phyloP scores from a whole-genome alignment of 1,140 invertebrate genomes.

The Heterodera schachtii region DNA sequence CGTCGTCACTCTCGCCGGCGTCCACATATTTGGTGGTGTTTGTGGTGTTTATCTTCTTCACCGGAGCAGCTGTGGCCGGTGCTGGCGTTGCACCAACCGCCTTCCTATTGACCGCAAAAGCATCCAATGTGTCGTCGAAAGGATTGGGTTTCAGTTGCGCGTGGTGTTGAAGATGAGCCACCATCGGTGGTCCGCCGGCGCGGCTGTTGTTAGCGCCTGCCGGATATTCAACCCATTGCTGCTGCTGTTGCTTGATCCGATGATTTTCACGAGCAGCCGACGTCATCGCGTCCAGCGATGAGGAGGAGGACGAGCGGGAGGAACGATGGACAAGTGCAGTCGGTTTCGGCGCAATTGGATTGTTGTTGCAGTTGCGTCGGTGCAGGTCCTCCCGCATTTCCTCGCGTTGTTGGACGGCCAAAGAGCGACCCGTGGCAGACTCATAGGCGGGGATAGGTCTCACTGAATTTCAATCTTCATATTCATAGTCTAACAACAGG shows the following conservation, averaged over 20 bases:
- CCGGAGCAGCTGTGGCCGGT: neutral
- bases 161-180: no score
- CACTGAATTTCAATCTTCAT: no score
- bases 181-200: neutral
- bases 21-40: neutral
- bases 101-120: no score
- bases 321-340: neutral
- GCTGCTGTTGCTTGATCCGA: no score
- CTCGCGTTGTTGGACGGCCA: no score
- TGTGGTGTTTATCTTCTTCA: neutral
- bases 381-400: no score
- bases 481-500: no score
- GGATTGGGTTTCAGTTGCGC: neutral
- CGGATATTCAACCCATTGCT: neutral
- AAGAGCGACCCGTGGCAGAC: neutral
- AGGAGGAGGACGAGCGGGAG: neutral
- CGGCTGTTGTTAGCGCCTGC: neutral
- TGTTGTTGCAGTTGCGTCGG: neutral
- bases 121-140: no score
- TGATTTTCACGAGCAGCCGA: no score
- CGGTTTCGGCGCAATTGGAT: neutral
- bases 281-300: neutral
- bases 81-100: neutral
- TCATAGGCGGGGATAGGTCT: neutral
- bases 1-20: neutral